Evolutionary conservation across 1,140 invertebrate genomes (phyloP), one percentile per base, ranked within the genome.

Genomic region (Diorhabda carinulata): DNA sequence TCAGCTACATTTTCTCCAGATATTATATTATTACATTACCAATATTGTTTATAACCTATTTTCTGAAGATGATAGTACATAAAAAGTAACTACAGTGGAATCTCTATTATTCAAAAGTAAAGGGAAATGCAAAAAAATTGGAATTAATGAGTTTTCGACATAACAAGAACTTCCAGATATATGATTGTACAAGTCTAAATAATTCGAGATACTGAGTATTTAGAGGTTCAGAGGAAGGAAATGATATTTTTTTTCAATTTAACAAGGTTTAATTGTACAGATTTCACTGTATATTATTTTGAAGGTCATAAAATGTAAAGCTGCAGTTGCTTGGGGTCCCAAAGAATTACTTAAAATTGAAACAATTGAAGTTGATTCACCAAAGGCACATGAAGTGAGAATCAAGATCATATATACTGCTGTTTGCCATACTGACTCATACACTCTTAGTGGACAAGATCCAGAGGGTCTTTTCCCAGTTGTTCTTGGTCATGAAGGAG

Each of bases 381-480:
- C 98, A 4, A 94, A 93, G 82, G 90, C 90, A 3, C 88, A 92
- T 74, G 92, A 95, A 87, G 90, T 92, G n/a, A 86, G 91, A 64
- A 84, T 96, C 7, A 90, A 95, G 83, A 87, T 98, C 62, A 77
- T 89, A 4, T 87, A 90, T 42, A 94, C 93, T 66, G 97, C 95
- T 58, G 90, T 99, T n/a, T 99, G 98, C 80, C 98, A 99, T 78
- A 99, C 98, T 0, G 98, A 99, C 85, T 90, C 93, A 3, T 98
- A 98, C 78, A 98, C 97, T 10, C 81, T 98, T 10, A 90, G 90
- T 74, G 97, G 98, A 8, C 86, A 89, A 71, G 97, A 99, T 83
- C 90, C 96, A 0, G 97, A 99, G 84, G 97, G 97, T 8, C 82
- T 90, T 9, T 99, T 99, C 80, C 98, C 98, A 1, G 90, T 92